Base-by-base conservation (phyloP, 2,888 invertebrate genomes). In the Trichogramma dendrolimi region DNA sequence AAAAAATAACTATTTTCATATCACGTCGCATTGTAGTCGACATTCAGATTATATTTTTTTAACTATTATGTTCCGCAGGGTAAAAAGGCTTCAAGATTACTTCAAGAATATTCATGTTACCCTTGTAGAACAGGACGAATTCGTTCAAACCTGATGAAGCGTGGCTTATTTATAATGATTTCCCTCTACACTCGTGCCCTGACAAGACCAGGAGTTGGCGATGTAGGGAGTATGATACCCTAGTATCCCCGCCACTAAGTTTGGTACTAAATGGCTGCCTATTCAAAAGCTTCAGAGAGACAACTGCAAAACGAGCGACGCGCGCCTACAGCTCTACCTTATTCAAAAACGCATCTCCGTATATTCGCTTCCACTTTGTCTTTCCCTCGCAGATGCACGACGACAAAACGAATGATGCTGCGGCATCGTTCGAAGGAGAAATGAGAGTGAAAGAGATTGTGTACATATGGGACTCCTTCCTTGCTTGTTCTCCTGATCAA, bases 261-360 rank as follows among this genome's bases (percentile, higher is more conserved):
- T 74, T 73, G 73, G 73, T 72, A 74, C 73, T 71, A 71, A 73
- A 74, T 73, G 71, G 72, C 72, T 70, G 70, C 70, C 67, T 58
- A 61, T 55, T 55, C 60, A 54, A 62, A 62, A 62, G 57, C 27
- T 49, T 40, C 40, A 44, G 52, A 46, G 40, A 50, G 48, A 54
- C 59, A 5, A 39, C 8, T 8, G 41, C 40, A 6, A 48, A n/a
- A 49, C 39, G 38, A 42, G 14, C 41, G 51, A 54, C n/a, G 48
- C 43, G 46, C 42, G 43, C 6, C 52, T 42, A 42, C 48, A 46
- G 11, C 7, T 50, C 11, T 48, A 46, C 58, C 54, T 10, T 59
- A 54, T 41, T 50, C 14, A 53, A 54, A 27, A 27, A 27, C 27
- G 27, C 27, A 27, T 27, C 27, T 27, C 27, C 27, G 2, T 27